Evolutionary conservation across 2,888 invertebrate genomes (phyloP), one percentile per base, ranked within the genome.

Genomic region (Stenichneumon culpator): DNA sequence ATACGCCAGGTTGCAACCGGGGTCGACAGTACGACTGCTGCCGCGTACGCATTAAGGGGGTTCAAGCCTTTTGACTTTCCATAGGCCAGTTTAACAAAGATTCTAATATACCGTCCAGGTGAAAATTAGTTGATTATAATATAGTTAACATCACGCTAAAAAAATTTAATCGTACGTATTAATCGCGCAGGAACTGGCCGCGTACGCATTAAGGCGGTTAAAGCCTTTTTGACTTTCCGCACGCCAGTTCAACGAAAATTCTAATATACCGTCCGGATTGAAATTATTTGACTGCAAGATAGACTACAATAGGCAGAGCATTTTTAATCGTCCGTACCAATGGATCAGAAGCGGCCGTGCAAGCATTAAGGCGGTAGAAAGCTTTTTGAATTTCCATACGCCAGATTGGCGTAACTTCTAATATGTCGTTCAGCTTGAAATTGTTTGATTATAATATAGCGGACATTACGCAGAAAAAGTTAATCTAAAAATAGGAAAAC

Each of bases 1-100:
- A 19, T 47, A 69, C 19, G 52, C n/a, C 36, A 70, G 36, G 52
- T 25, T 28, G 60, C 52, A 52, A 70, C 70, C 36, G 7, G 9
- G 25, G 57, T 57, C 11, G 7, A 36, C 57, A 22, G 32, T 44
- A 67, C 19, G 28, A 32, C 19, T 16, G 6, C 6, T 16, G 72
- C 22, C 39, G 57, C 39, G 39, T 39, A 25, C 14, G 25, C 16
- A 60, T 60, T 16, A 28, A 60, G 60, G 28, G 60, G 11, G 14
- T 9, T 14, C 4, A 6, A 60, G 28, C 0, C 28, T 28, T 22
- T 57, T 7, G 16, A 11, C 16, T 28, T 9, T 6, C 60, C 25
- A 14, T 5, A 16, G 3, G 11, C 9, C 9, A 2, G 11, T 57
- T 9, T 2, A 57, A 25, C 1, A 57, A 25, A 57, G 1, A 57